Evolutionary conservation across 2,797 vertebrate species (phyloP).

Genomic region (Aulostomus chinensis): DNA sequence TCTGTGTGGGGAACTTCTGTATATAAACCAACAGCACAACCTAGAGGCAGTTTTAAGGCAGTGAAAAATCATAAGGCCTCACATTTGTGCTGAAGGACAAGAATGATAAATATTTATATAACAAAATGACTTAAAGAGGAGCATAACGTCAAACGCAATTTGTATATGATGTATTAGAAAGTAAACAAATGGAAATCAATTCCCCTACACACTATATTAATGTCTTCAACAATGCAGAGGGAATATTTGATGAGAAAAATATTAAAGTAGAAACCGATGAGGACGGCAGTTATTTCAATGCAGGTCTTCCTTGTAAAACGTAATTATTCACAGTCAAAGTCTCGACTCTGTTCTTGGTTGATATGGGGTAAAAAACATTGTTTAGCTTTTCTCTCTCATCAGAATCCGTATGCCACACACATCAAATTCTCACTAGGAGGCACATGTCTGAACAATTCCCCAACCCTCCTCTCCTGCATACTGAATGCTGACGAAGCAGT

Average conservation of each 20-base stretch:
- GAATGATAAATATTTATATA: background rate
- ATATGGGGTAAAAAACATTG: too few relatives aligned
- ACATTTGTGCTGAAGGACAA: background rate
- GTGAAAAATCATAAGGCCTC: constrained; percentile 29
- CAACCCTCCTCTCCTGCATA: constrained; percentile 53
- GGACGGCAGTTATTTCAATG: too few relatives aligned
- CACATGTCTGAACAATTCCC: constrained; percentile 52
- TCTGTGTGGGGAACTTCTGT: constrained; percentile 33
- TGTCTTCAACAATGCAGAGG: too few relatives aligned
- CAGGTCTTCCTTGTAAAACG: too few relatives aligned
- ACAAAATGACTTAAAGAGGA: background rate
- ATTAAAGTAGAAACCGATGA: too few relatives aligned
- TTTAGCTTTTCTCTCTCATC: constrained; percentile 11
- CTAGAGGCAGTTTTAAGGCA: constrained; percentile 71
- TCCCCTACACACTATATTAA: too few relatives aligned
- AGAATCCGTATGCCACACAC: constrained; percentile 34
- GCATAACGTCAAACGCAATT: background rate
- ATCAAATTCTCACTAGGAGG: constrained; percentile 57
- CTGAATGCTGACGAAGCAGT: constrained; percentile 79
- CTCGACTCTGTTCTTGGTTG: too few relatives aligned
- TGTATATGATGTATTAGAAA: background rate
- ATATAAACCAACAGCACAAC: constrained; percentile 82
- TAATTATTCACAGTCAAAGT: too few relatives aligned
- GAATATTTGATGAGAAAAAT: too few relatives aligned
- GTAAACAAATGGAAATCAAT: too few relatives aligned